Conservation (phyloP, 37 sponge, comb jelly and placozoan genomes). For the Ephydatia muelleri region DNA sequence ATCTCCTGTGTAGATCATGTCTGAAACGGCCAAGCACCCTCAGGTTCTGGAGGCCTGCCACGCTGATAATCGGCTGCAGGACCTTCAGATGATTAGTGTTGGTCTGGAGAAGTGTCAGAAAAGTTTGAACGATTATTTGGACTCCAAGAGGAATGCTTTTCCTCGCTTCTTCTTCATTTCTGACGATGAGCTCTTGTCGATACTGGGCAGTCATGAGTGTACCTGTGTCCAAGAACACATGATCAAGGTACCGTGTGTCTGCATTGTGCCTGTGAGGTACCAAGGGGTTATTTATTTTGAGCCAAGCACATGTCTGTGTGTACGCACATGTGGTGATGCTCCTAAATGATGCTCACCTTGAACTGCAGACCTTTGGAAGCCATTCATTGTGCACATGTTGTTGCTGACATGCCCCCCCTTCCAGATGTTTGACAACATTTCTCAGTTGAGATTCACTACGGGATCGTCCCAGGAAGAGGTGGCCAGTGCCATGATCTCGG, state of each 20-base stretch:
- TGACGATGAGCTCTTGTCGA: slow-evolving; percentile 97
- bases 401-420: background rate
- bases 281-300: too few species aligned
- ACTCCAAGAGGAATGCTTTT: slow-evolving; percentile 99
- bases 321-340: background rate
- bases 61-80: slow-evolving; percentile 84
- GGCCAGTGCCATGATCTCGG: slow-evolving; percentile 93
- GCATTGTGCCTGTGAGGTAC: background rate
- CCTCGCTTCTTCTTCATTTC: slow-evolving; percentile 99
- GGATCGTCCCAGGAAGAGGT: slow-evolving; percentile 76
- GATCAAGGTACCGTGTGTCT: slow-evolving; percentile 94
- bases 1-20: slow-evolving; percentile 74
- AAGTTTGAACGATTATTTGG: slow-evolving; percentile 98
- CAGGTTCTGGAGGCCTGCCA: slow-evolving; percentile 93
- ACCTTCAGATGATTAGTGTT: slow-evolving; percentile 83
- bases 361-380: too few species aligned
- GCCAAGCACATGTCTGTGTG: background rate
- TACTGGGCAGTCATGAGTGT: slow-evolving; percentile 94
- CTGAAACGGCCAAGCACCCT: slow-evolving; percentile 93
- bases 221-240: slow-evolving; percentile 99
- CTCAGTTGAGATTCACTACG: slow-evolving; percentile 77
- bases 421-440: slow-evolving; percentile 99
- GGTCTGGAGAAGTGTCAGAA: slow-evolving; percentile 98
- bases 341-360: background rate
- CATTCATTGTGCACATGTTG: background rate